A percentile compares a stretch with the other conserved stretches of the same genome.
phyloP scores from a whole-genome alignment of 2,797 vertebrate species.

The Pangasius larnaudii region DNA sequence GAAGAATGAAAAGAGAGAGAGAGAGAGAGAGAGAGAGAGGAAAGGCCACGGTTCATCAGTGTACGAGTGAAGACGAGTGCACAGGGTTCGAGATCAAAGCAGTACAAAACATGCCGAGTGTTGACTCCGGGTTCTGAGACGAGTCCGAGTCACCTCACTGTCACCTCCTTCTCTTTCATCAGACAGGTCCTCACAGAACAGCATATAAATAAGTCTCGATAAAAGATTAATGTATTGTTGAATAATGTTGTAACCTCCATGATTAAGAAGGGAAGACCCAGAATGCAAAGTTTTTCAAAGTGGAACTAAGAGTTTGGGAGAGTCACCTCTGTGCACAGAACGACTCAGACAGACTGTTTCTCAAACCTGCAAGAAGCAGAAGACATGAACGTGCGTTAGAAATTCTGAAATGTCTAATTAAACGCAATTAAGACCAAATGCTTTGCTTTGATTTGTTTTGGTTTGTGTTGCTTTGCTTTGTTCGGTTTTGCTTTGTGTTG shows the following conservation, averaged over 20 bases:
- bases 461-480: not conserved
- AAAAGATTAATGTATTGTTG: not conserved
- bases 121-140: not conserved
- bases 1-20: not conserved
- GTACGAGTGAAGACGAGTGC: not conserved
- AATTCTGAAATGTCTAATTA: not conserved
- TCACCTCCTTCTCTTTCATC: not conserved
- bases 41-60: not conserved
- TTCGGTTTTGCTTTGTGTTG: not conserved
- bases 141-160: not conserved
- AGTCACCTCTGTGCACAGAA: not conserved
- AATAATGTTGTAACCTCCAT: not conserved
- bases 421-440: too few species aligned
- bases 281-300: not conserved
- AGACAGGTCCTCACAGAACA: not conserved
- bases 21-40: not conserved
- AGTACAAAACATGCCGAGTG: not conserved
- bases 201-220: not conserved
- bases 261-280: not conserved
- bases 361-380: not conserved
- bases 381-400: not conserved
- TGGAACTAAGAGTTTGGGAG: not conserved
- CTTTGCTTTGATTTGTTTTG: not conserved
- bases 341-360: not conserved
- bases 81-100: not conserved